These are phyloP conservation scores for Trididemnum miniatum DNA, from an alignment of 23 tunicate genomes.

Conservation along the genomic window DNA sequence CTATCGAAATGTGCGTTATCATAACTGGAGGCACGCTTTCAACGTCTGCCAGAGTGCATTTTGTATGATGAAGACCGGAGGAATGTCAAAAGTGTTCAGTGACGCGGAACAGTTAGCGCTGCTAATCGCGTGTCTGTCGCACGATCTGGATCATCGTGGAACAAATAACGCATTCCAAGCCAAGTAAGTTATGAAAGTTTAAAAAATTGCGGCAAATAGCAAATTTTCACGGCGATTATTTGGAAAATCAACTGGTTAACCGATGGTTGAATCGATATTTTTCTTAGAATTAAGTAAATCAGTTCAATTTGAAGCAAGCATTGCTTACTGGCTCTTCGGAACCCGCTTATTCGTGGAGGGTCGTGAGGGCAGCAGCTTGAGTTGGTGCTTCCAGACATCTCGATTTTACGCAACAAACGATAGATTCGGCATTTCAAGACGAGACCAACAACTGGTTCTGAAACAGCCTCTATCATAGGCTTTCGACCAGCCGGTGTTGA, in stretches of 20 bases:
- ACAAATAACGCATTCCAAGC: slow-evolving; percentile 93
- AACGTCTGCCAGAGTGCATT: slow-evolving; percentile 91
- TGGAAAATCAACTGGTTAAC: neutral
- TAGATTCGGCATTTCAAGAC: no score
- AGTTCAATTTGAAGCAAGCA: no score
- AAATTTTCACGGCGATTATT: neutral
- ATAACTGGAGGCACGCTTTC: slow-evolving; percentile 98
- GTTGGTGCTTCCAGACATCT: no score
- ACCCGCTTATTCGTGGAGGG: no score
- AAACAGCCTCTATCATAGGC: no score
- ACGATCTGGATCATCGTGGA: slow-evolving; percentile 94
- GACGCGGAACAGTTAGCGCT: slow-evolving; percentile 74
- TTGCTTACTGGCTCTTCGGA: no score
- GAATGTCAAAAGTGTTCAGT: slow-evolving; percentile 43
- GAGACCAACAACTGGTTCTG: no score
- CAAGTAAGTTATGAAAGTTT: slow-evolving; percentile 56
- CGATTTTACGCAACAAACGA: no score
- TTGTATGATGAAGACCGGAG: slow-evolving; percentile 84
- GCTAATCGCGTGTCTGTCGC: slow-evolving; percentile 82
- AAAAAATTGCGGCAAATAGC: neutral
- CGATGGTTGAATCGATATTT: neutral
- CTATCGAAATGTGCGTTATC: slow-evolving; percentile 80
- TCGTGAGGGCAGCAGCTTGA: no score
- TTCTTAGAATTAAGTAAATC: neutral
- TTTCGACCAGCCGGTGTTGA: no score